A percentile compares a stretch with the other conserved stretches of the same genome.
phyloP scores from a whole-genome alignment of 2,888 invertebrate genomes.

The Pemphredon lugubris region DNA sequence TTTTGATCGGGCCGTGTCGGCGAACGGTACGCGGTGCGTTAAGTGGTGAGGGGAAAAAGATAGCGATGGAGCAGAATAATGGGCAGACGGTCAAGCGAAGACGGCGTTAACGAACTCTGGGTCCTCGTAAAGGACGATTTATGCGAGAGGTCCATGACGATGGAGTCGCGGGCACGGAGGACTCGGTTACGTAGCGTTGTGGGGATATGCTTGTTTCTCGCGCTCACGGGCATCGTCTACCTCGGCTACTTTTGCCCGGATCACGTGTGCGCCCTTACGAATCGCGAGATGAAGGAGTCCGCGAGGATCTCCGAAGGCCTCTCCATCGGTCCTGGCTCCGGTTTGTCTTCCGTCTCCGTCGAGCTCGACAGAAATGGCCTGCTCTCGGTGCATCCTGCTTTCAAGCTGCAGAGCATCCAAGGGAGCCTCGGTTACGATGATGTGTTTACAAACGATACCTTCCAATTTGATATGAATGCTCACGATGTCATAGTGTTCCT shows the following conservation, averaged over 20 bases:
- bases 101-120: conserved; percentile 70
- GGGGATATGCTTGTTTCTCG: conserved; percentile 90
- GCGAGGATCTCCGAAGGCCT: conserved; percentile 72
- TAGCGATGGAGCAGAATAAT: conserved; percentile 70
- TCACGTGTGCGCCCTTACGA: conserved; percentile 90
- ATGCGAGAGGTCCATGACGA: conserved; percentile 77
- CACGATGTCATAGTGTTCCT: conserved; percentile 99
- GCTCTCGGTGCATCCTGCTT: conserved; percentile 74
- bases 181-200: conserved; percentile 88
- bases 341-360: conserved; percentile 68
- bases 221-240: conserved; percentile 92
- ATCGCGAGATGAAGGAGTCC: conserved; percentile 82
- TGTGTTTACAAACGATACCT: conserved; percentile 90
- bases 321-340: conserved; percentile 63
- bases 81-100: conserved; percentile 72
- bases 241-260: conserved; percentile 95
- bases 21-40: conserved; percentile 43
- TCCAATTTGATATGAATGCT: conserved; percentile 93
- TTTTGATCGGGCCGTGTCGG: conserved; percentile 52
- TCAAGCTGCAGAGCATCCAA: conserved; percentile 76
- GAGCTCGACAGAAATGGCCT: conserved; percentile 75
- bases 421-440: conserved; percentile 91
- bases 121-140: conserved; percentile 67
- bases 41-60: conserved; percentile 25
- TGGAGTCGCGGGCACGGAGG: conserved; percentile 91